Conservation (phyloP, 2,888 invertebrate species). For the Acronicta alni region DNA sequence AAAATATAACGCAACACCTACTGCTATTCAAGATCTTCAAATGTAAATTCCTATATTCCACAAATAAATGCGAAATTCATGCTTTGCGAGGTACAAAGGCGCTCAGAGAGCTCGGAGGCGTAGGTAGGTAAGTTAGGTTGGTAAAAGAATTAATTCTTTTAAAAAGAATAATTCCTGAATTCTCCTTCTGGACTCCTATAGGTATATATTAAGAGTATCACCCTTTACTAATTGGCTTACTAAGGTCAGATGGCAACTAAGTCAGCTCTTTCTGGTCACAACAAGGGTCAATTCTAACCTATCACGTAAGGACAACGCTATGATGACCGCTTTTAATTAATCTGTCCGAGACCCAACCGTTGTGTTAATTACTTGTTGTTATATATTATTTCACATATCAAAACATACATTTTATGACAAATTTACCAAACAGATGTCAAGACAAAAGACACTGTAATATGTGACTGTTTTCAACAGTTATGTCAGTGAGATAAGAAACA, state of each 20-base stretch:
- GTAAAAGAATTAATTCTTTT: no score
- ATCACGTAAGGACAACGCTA: neutral
- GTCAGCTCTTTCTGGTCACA: slow-evolving; percentile 11
- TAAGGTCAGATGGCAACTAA: slow-evolving; percentile 15
- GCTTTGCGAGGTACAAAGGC: no score
- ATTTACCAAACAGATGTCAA: neutral
- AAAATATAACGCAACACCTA: no score
- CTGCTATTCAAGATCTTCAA: no score
- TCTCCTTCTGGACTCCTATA: no score
- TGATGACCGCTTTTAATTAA: neutral
- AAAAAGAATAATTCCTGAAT: no score
- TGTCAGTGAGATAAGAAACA: neutral
- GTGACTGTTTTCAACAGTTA: neutral
- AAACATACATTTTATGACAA: neutral
- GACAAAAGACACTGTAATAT: neutral
- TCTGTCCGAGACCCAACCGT: neutral
- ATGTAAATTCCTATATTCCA: no score
- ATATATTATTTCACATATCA: neutral
- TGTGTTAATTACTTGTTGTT: neutral
- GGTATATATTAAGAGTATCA: neutral
- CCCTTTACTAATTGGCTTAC: slow-evolving; percentile 22
- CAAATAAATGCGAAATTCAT: no score
- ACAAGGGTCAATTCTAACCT: slow-evolving; percentile 5
- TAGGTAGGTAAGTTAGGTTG: no score
- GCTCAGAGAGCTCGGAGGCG: no score